These are phyloP conservation scores for Xenopus petersii DNA, from an alignment of 2,797 vertebrate species.

Conservation along the genomic window DNA sequence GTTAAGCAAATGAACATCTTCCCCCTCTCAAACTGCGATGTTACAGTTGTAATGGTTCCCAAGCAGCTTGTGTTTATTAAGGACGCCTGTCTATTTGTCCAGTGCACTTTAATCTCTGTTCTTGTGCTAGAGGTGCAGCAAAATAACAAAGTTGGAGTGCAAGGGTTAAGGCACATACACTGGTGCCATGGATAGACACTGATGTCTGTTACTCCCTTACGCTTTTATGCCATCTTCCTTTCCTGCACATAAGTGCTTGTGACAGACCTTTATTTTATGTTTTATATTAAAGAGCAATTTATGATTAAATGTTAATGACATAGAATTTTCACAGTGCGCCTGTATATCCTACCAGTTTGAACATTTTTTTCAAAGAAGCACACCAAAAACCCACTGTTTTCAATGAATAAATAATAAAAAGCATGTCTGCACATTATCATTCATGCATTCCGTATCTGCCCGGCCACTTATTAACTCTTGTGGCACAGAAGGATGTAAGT, in stretches of 20 bases:
- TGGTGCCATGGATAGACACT: constrained; percentile 37
- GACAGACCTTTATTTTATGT: constrained; percentile 90
- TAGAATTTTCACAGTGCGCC: constrained; percentile 87
- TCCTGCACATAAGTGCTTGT: constrained; percentile 85
- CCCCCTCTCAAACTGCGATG: too few relatives aligned
- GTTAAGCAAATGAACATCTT: too few relatives aligned
- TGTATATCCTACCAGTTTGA: constrained; percentile 90
- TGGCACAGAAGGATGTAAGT: not conserved
- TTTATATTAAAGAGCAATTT: constrained; percentile 91
- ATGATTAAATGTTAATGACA: constrained; percentile 92
- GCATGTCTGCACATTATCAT: constrained; percentile 85
- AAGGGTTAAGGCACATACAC: constrained; percentile 22
- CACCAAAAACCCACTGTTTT: constrained; percentile 89
- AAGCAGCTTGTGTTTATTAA: too few relatives aligned
- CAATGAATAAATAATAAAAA: constrained; percentile 90
- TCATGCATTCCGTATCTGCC: constrained; percentile 85
- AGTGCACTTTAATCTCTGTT: too few relatives aligned
- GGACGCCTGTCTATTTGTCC: too few relatives aligned
- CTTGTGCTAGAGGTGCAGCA: not conserved
- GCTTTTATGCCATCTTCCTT: constrained; percentile 73
- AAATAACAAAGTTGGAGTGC: not conserved
- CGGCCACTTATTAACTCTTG: constrained; percentile 58
- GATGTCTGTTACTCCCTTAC: constrained; percentile 51
- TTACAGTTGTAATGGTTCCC: too few relatives aligned
- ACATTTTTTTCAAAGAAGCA: constrained; percentile 94